A percentile compares a stretch with the other conserved stretches of the same genome.
Evolutionary conservation across 2,888 invertebrate genomes (phyloP).

Genomic region (Chymomyza fuscimana): DNA sequence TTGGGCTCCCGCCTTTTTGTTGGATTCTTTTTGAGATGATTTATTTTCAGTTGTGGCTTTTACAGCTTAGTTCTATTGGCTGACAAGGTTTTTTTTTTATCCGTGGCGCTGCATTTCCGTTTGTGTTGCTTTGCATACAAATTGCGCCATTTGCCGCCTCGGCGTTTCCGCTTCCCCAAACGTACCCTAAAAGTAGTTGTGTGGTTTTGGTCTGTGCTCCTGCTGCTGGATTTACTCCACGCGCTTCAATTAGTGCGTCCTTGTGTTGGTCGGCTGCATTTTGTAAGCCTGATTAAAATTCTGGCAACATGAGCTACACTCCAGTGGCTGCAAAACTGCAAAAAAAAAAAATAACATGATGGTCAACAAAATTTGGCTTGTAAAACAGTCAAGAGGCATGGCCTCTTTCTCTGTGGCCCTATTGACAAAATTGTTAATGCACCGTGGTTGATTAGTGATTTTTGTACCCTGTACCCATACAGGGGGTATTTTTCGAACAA

Average conservation of each 20-base stretch:
- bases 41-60: conserved; percentile 19
- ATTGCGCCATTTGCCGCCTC: conserved; percentile 57
- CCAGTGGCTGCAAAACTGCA: conserved; percentile 13
- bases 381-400: background rate
- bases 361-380: conserved; percentile 19
- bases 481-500: too few relatives aligned
- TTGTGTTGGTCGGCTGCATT: conserved; percentile 48
- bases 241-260: conserved; percentile 49
- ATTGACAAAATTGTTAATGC: conserved; percentile 8
- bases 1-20: conserved; percentile 2
- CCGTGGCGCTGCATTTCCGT: conserved; percentile 46
- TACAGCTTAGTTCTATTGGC: background rate
- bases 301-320: conserved; percentile 23
- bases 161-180: conserved; percentile 2
- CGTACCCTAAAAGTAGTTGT: background rate
- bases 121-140: conserved; percentile 58
- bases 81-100: conserved; percentile 23
- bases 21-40: conserved; percentile 1
- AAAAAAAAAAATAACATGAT: background rate
- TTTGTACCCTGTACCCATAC: too few relatives aligned
- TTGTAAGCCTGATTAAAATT: conserved; percentile 59
- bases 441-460: conserved; percentile 3
- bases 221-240: conserved; percentile 9
- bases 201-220: conserved; percentile 3
- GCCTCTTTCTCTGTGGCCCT: background rate